These are phyloP conservation scores for Tolmerus cingulatus DNA, from an alignment of 2,888 invertebrate species.

Conservation along the genomic window DNA sequence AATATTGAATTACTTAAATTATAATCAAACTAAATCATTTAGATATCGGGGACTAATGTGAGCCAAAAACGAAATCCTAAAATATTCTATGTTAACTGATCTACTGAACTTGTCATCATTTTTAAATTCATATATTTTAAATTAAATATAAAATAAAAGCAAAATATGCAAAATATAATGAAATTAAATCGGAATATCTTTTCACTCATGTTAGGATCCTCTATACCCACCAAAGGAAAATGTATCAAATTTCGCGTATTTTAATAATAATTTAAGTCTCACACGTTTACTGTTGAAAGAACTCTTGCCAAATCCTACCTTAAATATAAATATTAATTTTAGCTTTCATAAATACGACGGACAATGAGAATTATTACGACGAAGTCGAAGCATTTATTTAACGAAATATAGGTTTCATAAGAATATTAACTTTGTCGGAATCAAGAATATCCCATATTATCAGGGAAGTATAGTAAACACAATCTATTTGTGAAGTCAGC, in stretches of 20 bases:
- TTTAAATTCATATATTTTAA: background rate
- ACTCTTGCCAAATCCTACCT: background rate
- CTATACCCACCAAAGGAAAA: background rate
- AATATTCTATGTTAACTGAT: background rate
- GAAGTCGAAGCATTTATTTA: too few species aligned
- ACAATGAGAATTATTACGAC: background rate
- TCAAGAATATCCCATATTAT: too few species aligned
- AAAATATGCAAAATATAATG: background rate
- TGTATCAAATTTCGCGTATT: background rate
- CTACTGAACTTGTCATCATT: too few species aligned
- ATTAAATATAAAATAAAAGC: background rate
- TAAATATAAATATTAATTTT: too few species aligned
- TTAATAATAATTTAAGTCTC: background rate
- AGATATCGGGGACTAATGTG: background rate
- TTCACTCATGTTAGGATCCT: background rate
- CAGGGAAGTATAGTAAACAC: background rate
- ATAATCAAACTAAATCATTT: background rate
- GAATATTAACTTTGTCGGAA: too few species aligned
- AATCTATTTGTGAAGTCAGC: too few species aligned
- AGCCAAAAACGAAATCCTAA: background rate
- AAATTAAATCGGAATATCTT: background rate
- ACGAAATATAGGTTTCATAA: too few species aligned
- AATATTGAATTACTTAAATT: background rate
- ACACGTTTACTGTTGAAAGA: background rate
- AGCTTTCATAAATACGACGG: too few species aligned